Percentiles rank a stretch among this genome's conserved stretches.
These are phyloP conservation scores for Zeus faber DNA, from an alignment of 2,113 vertebrate genomes.

Conservation along the genomic window DNA sequence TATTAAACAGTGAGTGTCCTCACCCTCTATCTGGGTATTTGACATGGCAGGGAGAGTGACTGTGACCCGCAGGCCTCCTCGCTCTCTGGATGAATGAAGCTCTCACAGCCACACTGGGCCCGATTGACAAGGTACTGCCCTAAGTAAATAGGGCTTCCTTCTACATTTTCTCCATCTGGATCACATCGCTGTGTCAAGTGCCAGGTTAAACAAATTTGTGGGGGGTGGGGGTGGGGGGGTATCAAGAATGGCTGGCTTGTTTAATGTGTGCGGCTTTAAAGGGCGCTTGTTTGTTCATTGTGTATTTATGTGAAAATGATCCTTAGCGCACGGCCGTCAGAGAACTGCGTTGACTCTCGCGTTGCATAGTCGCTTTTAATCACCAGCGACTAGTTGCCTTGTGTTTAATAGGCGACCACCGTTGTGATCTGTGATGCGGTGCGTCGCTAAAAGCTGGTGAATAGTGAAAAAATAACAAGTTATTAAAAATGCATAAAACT, in stretches of 20 bases:
- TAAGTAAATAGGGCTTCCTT: constrained; percentile 84
- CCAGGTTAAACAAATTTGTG: constrained; percentile 81
- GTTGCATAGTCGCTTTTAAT: no score
- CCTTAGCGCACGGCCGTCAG: constrained; percentile 23
- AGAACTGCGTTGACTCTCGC: no score
- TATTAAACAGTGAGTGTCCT: constrained; percentile 29
- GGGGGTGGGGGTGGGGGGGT: no score
- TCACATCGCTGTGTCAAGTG: constrained; percentile 78
- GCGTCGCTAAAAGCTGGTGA: constrained; percentile 3
- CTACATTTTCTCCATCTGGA: constrained; percentile 82
- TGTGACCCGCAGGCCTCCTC: constrained; percentile 55
- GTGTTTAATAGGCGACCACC: no score
- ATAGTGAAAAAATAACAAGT: background rate
- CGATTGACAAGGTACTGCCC: constrained; percentile 85
- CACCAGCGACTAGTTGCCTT: no score
- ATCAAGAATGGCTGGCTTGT: constrained; percentile 72
- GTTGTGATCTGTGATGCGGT: no score
- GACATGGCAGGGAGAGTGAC: constrained; percentile 38
- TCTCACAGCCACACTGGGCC: constrained; percentile 78
- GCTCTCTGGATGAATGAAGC: constrained; percentile 80
- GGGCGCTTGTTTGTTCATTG: constrained; percentile 33
- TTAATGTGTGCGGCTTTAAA: constrained; percentile 23
- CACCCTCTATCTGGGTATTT: constrained; percentile 42
- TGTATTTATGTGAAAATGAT: constrained; percentile 34
- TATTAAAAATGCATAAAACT: background rate